Evolutionary conservation across 2,113 vertebrate genomes (phyloP), one percentile per base, ranked within the genome.

Genomic region (Nyctereutes procyonoides): DNA sequence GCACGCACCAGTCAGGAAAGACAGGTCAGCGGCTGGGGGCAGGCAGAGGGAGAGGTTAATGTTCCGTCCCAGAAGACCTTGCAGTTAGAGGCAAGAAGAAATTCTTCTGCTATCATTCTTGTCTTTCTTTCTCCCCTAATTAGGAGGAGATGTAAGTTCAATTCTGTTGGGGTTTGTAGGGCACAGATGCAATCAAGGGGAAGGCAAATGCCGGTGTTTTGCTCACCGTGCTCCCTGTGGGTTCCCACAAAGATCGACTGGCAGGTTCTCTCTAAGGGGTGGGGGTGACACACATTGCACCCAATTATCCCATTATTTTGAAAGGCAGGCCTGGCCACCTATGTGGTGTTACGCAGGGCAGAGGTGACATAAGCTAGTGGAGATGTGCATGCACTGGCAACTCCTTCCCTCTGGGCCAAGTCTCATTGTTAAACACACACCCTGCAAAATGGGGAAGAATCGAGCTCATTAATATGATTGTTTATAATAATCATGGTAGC

Each of bases 41-140:
- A 17, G 13, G 56, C 84, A 56, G 81, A 73, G n/a, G 74, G 43
- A 51, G 62, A 83, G 76, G 73, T 35, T 73, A 79, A 62, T 60
- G 58, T 91, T n/a, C 51, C 79, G 55, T 96, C 79, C 87, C 92
- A 20, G 35, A 87, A 95, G 94, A 91, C 32, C 56, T 19, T 76
- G 35, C 30, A 51, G 17, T 84, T 58, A 19, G 81, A 96, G 73
- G 88, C 69, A 82, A 51, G 77, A 79, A 56, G 76, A 81, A 87
- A 96, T 93, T 87, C 96, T 91, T 85, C 76, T 55, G 5, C 82
- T 56, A 63, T 67, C 88, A 53, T 58, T 80, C 82, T 88, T 93
- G 67, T 92, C 95, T 93, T 91, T 71, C 94, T 92, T 89, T 95
- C 88, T 92, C 85, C 51, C 87, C 94, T 98, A 95, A 97, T 97